A percentile compares a stretch with the other conserved stretches of the same genome.
Conservation (phyloP, 1,140 invertebrate genomes). For the Trinorchestia longiramus region DNA sequence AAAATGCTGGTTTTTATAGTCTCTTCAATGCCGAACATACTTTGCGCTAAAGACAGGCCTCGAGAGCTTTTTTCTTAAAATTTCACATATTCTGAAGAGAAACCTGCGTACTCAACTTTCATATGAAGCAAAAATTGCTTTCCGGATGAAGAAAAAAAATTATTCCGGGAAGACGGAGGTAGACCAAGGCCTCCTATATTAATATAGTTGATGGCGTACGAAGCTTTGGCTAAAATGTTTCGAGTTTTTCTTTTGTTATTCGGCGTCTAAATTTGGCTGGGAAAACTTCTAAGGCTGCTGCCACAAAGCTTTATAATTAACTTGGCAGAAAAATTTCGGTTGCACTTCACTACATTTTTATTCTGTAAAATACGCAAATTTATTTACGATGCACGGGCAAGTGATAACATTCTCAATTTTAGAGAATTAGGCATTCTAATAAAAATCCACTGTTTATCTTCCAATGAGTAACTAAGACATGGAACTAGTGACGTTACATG, state of each 20-base stretch:
- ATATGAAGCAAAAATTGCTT: background rate
- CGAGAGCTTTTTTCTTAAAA: background rate
- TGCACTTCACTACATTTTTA: background rate
- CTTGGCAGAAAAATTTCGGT: background rate
- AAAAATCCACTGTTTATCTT: background rate
- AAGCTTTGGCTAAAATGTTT: background rate
- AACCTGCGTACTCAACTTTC: background rate
- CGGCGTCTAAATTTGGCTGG: background rate
- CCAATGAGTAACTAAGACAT: background rate
- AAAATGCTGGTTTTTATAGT: background rate
- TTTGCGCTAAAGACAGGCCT: background rate
- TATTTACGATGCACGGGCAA: background rate
- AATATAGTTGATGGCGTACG: background rate
- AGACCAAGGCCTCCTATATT: background rate
- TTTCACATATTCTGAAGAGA: background rate
- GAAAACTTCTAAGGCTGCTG: background rate
- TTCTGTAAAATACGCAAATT: background rate
- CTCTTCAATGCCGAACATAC: background rate
- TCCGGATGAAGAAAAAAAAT: background rate
- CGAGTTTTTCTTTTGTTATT: background rate
- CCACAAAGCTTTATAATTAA: background rate
- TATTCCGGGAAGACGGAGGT: background rate
- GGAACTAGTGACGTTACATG: background rate
- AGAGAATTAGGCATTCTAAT: background rate
- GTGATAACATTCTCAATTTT: background rate